Percentiles rank a stretch among this genome's conserved stretches.
These are phyloP conservation scores for Tylochromis polylepis DNA, from an alignment of 2,113 vertebrate genomes.

Conservation along the genomic window DNA sequence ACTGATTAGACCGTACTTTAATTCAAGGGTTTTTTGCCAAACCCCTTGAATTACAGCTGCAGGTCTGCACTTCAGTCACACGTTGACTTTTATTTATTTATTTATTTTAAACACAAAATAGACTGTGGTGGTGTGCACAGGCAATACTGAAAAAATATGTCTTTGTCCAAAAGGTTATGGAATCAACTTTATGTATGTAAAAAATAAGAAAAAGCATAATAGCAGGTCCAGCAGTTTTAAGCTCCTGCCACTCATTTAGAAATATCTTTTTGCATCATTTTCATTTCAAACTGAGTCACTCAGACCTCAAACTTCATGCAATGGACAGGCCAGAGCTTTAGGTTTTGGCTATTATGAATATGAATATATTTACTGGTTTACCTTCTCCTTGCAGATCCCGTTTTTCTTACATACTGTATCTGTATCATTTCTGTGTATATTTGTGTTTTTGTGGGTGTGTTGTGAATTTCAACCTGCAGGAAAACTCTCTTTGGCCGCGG, in stretches of 20 bases:
- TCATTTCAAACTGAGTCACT: not conserved
- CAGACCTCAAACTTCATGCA: not conserved
- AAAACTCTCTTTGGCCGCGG: slow-evolving; percentile 92
- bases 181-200: not conserved
- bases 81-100: too few species aligned
- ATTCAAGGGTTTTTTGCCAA: not conserved
- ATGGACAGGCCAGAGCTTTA: not conserved
- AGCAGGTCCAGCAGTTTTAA: not conserved
- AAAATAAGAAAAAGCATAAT: not conserved
- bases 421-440: not conserved
- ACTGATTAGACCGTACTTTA: not conserved
- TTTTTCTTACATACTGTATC: not conserved
- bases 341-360: not conserved
- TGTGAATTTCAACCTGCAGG: slow-evolving; percentile 80
- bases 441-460: not conserved
- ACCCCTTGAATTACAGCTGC: too few species aligned
- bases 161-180: too few species aligned
- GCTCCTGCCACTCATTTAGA: not conserved
- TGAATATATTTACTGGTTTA: not conserved
- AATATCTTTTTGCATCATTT: not conserved
- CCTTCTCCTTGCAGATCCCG: not conserved
- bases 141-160: too few species aligned
- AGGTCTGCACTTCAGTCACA: too few species aligned
- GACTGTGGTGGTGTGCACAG: too few species aligned
- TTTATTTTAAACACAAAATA: too few species aligned